These are phyloP conservation scores for Odontesthes bonariensis DNA, from an alignment of 2,113 vertebrate genomes.

Conservation along the genomic window DNA sequence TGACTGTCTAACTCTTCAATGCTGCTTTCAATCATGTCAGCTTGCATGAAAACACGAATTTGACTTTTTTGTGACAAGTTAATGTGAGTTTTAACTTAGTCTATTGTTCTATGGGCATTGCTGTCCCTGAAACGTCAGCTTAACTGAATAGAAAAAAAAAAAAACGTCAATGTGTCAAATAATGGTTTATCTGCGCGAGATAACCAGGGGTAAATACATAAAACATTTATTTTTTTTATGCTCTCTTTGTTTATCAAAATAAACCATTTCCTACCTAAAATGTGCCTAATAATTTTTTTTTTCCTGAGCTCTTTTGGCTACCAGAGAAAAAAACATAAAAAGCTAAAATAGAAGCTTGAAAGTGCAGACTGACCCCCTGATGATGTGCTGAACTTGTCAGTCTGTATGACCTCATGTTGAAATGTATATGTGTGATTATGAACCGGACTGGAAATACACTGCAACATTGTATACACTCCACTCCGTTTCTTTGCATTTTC, in stretches of 20 bases:
- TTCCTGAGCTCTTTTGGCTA: not conserved
- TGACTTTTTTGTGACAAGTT: slow-evolving; percentile 56
- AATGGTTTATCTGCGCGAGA: not conserved
- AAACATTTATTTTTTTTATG: not conserved
- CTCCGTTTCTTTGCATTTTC: not conserved
- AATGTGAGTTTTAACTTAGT: slow-evolving; percentile 56
- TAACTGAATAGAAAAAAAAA: slow-evolving; percentile 16
- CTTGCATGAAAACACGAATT: slow-evolving; percentile 41
- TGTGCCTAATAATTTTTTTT: not conserved
- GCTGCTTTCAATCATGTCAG: slow-evolving; percentile 67
- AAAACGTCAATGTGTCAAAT: not conserved
- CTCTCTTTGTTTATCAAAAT: too few species aligned
- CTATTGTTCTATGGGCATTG: slow-evolving; percentile 27
- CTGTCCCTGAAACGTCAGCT: slow-evolving; percentile 14
- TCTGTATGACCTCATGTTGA: slow-evolving; percentile 6
- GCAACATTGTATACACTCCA: not conserved
- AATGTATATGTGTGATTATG: too few species aligned
- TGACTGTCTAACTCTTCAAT: slow-evolving; percentile 60
- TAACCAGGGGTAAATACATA: not conserved
- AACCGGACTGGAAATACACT: not conserved
- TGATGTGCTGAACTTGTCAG: slow-evolving; percentile 14
- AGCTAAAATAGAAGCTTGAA: slow-evolving; percentile 14
- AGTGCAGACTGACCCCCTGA: not conserved
- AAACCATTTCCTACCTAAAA: not conserved
- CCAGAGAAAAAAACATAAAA: not conserved